Base-by-base conservation (phyloP, 2,888 invertebrate species). In the Dryomyza anilis region DNA sequence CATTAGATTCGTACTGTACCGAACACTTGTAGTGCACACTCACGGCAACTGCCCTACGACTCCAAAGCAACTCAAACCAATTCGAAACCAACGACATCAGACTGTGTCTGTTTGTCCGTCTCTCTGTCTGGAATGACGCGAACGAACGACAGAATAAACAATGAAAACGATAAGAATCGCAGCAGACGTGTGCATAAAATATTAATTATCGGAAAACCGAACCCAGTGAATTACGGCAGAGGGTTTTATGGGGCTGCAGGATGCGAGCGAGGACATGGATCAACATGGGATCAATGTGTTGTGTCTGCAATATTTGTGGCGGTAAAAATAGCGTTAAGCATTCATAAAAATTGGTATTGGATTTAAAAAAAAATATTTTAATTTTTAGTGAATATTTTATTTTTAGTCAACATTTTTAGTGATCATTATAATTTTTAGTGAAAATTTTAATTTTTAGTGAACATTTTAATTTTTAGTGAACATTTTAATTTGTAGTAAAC, bases 131-230 rank as follows among this genome's bases (percentile, higher is more conserved):
- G 43, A 43, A 43, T 3, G 19, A 6, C n/a, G 43, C 43, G 16
- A 43, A 6, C 7, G 36, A 36, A 7, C 36, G 43, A 30, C 53
- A 30, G 53, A n/a, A 29, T 33, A 27, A 53, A 53, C 53, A 53
- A 53, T 53, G 53, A 53, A 53, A n/a, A 12, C 64, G 72, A 72
- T 72, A 68, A 68, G 68, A 69, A 72, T 71, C 72, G 70, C 68
- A 68, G 70, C 72, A 72, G 69, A 72, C 70, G 71, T 69, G 68
- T 70, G 70, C 72, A 72, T 71, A 71, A 72, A 72, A 72, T 72
- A 71, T 72, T 71, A 72, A 72, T 72, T 72, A 72, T 71, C 70
- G 69, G 68, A 12, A 43, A 57, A 30, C 30, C 27, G n/a, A n/a
- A n/a, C 30, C 29, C 53, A 30, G 5, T 29, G 50, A 27, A 25